Evolutionary conservation across 2,888 invertebrate species (phyloP), one percentile per base, ranked within the genome.

Genomic region (Netelia virgata): DNA sequence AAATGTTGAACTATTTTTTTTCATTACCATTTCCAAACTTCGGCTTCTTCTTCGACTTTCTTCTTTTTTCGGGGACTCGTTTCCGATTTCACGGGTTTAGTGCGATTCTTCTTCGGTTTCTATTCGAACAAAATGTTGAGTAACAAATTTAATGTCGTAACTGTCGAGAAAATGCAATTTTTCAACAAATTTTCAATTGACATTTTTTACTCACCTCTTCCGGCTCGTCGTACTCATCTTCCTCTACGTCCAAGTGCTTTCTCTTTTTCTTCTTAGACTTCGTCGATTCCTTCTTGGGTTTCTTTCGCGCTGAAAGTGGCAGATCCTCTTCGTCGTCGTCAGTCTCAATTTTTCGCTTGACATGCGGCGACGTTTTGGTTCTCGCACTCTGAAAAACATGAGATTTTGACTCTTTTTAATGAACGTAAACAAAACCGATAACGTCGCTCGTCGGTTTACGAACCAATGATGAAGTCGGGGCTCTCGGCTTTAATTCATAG

Each of bases 21-120:
- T 28, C 50, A 95, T 95, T 94, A 98, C 98, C 98, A 98, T 95
- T 97, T 97, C 98, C 98, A 98, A 80, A 98, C 98, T 94, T 98
- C 97, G 90, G 95, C 96, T 88, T 96, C 96, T 86, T 97, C 97
- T 75, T 97, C 97, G 88, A 96, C 96, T 91, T 97, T 97, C 92
- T 97, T 97, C 93, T 95, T 95, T 88, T 96, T 96, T 59, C 95
- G 95, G 66, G 96, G 96, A 88, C 95, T 94, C 59, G 92, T 90
- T 74, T 90, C 90, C 69, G 92, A 88, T 88, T 93, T 92, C 20
- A 86, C 87, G n/a, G 86, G 88, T 70, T 88, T 90, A 85, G 89
- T 89, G 63, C 89, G 90, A 92, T 91, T 89, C 78, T 85, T 87
- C 81, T 90, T 91, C 85, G 90, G 90, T 87, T 92, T 92, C 91